Evolutionary conservation across 1,140 invertebrate species (phyloP).

Genomic region (Drosophila orosa): DNA sequence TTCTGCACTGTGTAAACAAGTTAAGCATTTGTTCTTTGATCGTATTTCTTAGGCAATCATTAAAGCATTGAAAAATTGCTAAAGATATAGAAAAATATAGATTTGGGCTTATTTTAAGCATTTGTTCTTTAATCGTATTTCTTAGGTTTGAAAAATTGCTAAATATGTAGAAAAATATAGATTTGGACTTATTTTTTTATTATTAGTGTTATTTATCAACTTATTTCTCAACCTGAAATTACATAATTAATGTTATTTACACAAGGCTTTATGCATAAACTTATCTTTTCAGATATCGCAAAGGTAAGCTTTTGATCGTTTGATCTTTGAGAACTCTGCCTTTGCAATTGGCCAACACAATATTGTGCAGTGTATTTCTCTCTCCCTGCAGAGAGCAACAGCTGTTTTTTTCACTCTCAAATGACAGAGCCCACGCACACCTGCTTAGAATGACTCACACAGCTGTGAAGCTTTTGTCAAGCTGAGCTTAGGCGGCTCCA

Average conservation of each 20-base stretch:
- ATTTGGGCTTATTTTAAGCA: no score
- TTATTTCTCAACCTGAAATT: background rate
- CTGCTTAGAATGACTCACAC: background rate
- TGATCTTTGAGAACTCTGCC: background rate
- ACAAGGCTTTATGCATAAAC: background rate
- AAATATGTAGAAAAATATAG: no score
- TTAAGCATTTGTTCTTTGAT: no score
- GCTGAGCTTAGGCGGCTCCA: background rate
- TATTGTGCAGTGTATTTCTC: background rate
- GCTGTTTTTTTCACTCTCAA: background rate
- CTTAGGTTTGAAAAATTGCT: no score
- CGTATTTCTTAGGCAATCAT: no score
- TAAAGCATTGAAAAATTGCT: background rate
- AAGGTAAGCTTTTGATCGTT: background rate
- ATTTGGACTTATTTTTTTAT: no score
- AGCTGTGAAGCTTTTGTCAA: constrained; percentile 18
- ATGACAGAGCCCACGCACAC: constrained; percentile 4
- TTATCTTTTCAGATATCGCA: background rate
- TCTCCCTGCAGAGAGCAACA: background rate
- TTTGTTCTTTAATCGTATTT: no score
- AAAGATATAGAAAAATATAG: no score
- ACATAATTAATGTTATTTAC: background rate
- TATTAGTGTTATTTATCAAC: no score
- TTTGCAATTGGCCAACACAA: background rate
- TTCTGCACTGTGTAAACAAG: no score